phyloP scores from a whole-genome alignment of 64 coral and sea anemone species.

The Pocillopora damicornis region DNA sequence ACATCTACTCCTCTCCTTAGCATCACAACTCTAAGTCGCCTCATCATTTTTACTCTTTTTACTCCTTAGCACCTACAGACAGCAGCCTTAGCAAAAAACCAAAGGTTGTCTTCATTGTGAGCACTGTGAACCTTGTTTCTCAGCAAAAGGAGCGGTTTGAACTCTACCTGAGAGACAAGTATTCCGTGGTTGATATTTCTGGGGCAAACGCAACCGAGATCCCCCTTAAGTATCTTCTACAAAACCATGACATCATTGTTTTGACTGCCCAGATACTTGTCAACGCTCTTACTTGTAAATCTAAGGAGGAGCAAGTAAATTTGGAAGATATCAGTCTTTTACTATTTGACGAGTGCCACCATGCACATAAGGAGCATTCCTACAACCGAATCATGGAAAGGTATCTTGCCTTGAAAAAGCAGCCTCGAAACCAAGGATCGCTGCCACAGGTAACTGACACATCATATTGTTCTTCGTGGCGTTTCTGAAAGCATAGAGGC shows the following conservation, averaged over 20 bases:
- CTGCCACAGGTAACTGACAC: slow-evolving; percentile 34
- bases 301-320: not conserved
- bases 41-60: not conserved
- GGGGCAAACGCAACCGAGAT: slow-evolving; percentile 52
- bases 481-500: not conserved
- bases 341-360: slow-evolving; percentile 93
- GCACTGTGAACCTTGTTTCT: slow-evolving; percentile 76
- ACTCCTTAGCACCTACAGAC: not conserved
- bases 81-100: not conserved
- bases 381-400: slow-evolving; percentile 86
- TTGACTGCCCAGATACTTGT: slow-evolving; percentile 82
- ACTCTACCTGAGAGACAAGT: slow-evolving; percentile 50
- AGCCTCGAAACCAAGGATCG: not conserved
- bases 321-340: slow-evolving; percentile 50
- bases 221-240: slow-evolving; percentile 36
- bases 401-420: slow-evolving; percentile 51
- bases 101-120: slow-evolving; percentile 75
- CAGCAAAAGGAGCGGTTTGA: slow-evolving; percentile 80
- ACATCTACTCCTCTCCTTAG: no score
- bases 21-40: no score
- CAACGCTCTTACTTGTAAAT: slow-evolving; percentile 37
- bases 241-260: slow-evolving; percentile 59
- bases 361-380: slow-evolving; percentile 77
- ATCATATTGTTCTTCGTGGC: no score
- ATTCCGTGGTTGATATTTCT: slow-evolving; percentile 63